Conservation (phyloP, 2,797 vertebrate species). For the Sylvia borin region DNA sequence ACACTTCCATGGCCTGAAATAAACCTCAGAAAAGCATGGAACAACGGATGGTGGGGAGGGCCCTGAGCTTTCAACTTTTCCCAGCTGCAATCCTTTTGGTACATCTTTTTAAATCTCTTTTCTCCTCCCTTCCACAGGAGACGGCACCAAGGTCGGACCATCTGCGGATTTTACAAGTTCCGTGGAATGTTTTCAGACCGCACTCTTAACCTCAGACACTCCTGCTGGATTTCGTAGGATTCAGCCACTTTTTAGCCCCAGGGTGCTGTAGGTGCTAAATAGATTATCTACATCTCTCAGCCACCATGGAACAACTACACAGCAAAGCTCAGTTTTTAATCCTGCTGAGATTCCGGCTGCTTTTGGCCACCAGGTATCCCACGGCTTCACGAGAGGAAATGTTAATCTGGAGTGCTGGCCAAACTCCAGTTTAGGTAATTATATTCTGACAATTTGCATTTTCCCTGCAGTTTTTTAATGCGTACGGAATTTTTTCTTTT, state of each 20-base stretch:
- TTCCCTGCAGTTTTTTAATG: constrained; percentile 32
- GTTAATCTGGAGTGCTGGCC: constrained; percentile 45
- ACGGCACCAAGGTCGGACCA: background rate
- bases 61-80: background rate
- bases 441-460: constrained; percentile 35
- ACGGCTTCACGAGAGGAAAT: background rate
- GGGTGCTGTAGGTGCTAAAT: background rate
- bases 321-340: background rate
- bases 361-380: constrained; percentile 11
- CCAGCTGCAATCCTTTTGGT: background rate
- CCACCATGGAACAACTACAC: background rate
- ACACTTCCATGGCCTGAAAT: constrained; percentile 9
- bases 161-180: background rate
- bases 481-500: background rate
- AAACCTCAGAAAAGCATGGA: background rate
- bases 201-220: constrained; percentile 18
- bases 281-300: background rate
- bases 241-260: constrained; percentile 1
- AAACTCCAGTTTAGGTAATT: constrained; percentile 37
- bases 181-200: background rate
- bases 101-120: background rate
- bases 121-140: background rate
- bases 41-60: background rate
- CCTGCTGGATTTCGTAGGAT: constrained; percentile 20
- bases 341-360: background rate